Conservation (phyloP, 2,113 vertebrate species). For the Mormyrus iriodes region DNA sequence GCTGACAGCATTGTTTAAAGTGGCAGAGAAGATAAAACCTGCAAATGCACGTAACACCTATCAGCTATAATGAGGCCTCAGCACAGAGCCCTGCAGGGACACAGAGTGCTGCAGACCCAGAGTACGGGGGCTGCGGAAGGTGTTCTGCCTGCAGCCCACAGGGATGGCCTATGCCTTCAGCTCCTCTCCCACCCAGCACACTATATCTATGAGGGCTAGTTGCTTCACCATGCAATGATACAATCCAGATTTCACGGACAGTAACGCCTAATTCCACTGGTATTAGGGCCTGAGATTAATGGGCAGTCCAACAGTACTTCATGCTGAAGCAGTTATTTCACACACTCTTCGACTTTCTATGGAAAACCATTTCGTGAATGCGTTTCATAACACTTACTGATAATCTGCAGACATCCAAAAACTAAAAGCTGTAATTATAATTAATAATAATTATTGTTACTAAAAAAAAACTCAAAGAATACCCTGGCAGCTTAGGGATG, state of each 20-base stretch:
- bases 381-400: neutral
- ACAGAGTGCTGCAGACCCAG: neutral
- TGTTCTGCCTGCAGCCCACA: neutral
- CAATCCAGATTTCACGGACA: neutral
- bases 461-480: neutral
- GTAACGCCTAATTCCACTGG: neutral
- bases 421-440: neutral
- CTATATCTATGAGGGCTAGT: neutral
- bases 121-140: neutral
- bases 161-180: neutral
- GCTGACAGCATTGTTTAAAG: neutral
- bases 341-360: neutral
- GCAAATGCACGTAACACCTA: neutral
- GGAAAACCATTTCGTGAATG: neutral
- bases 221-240: neutral
- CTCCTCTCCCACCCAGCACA: neutral
- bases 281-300: neutral
- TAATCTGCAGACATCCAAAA: neutral
- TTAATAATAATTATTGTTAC: neutral
- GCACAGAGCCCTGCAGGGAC: neutral
- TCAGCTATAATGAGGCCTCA: neutral
- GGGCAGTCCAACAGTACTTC: neutral
- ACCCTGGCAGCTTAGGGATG: neutral
- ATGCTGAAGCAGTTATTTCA: neutral
- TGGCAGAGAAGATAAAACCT: neutral